These are phyloP conservation scores for Anastatus disparis DNA, from an alignment of 1,140 invertebrate genomes.

Conservation along the genomic window DNA sequence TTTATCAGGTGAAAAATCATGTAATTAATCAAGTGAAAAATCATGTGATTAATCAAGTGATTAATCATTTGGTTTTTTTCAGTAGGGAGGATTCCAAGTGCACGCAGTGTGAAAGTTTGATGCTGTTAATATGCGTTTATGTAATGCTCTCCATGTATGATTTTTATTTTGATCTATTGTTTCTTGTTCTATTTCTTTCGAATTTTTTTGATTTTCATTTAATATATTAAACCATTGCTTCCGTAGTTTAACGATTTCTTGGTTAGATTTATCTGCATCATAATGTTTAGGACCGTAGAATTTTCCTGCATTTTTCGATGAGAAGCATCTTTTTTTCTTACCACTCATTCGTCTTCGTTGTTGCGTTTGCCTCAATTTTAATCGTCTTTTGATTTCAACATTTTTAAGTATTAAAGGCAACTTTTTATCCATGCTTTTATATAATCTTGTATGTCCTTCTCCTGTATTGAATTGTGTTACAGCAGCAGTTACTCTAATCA, in stretches of 20 bases:
- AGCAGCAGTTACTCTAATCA: conserved; percentile 48
- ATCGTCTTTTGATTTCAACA: neutral
- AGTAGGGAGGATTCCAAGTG: conserved; percentile 42
- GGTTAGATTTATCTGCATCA: neutral
- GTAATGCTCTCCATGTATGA: conserved; percentile 49
- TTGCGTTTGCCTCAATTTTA: neutral
- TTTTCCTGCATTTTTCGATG: neutral
- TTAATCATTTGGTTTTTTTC: too few relatives aligned
- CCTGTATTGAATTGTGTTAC: conserved; percentile 53
- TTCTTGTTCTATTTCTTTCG: conserved; percentile 44
- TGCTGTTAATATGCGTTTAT: conserved; percentile 53
- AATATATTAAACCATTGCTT: too few relatives aligned
- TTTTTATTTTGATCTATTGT: conserved; percentile 49
- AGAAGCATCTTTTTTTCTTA: neutral
- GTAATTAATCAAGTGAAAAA: too few relatives aligned
- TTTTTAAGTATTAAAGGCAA: neutral
- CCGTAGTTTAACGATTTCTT: too few relatives aligned
- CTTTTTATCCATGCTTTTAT: neutral
- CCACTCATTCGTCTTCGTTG: neutral
- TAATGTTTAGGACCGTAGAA: neutral
- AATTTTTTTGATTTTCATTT: conserved; percentile 29
- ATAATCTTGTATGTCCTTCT: conserved; percentile 24
- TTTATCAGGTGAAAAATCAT: too few relatives aligned
- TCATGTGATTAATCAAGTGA: too few relatives aligned
- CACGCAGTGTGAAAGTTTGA: conserved; percentile 57